Percentiles rank a stretch among this genome's conserved stretches.
Conservation (phyloP, 2,797 vertebrate genomes). For the Sitta carolinensis region DNA sequence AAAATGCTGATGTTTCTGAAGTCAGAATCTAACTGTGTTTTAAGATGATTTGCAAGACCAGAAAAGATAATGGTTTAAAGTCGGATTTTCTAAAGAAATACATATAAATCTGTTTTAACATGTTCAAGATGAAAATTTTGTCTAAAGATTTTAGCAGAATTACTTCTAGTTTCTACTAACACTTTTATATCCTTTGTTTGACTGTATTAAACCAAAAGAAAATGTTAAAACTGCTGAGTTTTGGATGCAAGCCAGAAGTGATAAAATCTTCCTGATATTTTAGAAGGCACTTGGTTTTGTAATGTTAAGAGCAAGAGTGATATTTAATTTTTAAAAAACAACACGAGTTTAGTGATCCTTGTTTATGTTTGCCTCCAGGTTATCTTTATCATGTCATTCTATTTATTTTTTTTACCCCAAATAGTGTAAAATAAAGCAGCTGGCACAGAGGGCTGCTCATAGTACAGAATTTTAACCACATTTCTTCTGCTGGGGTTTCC, state of each 20-base stretch:
- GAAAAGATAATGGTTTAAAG: neutral
- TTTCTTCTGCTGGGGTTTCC: neutral
- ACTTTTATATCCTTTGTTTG: neutral
- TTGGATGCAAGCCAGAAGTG: neutral
- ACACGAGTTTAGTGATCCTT: neutral
- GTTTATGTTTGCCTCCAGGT: neutral
- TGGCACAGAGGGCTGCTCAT: neutral
- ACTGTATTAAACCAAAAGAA: neutral
- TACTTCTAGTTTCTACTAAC: neutral
- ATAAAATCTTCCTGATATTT: neutral
- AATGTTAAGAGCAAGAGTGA: neutral
- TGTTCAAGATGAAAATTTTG: neutral
- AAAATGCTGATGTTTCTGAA: neutral
- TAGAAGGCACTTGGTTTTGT: neutral
- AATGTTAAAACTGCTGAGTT: neutral
- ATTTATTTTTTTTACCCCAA: neutral
- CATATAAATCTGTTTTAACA: neutral
- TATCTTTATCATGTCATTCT: neutral
- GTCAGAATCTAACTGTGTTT: neutral
- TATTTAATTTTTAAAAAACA: neutral
- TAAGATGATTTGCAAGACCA: neutral
- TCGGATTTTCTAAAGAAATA: neutral
- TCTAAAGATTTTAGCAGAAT: neutral
- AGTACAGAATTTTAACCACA: neutral
- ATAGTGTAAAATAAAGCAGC: neutral